Evolutionary conservation across 2,888 invertebrate species (phyloP).

Genomic region (Plebejus anna): DNA sequence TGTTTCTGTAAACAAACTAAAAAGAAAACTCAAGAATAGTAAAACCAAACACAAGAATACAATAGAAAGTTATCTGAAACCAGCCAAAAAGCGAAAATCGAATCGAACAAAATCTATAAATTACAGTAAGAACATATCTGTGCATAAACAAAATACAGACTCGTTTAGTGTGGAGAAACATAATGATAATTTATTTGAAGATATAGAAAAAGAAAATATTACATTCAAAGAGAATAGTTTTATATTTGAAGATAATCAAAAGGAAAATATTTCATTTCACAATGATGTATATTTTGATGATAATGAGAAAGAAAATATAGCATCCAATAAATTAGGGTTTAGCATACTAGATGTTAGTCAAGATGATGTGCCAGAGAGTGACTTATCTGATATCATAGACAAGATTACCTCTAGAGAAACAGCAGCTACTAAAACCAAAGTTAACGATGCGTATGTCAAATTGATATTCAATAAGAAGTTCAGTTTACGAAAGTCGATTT

Average conservation of each 20-base stretch:
- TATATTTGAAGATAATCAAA: not conserved
- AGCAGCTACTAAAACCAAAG: slow-evolving; percentile 52
- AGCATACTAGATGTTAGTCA: slow-evolving; percentile 51
- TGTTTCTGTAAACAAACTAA: slow-evolving; percentile 61
- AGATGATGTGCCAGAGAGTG: slow-evolving; percentile 48
- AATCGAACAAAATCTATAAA: slow-evolving; percentile 45
- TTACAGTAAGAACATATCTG: slow-evolving; percentile 50
- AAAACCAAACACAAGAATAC: slow-evolving; percentile 59
- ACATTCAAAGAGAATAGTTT: not conserved
- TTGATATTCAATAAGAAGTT: slow-evolving; percentile 52
- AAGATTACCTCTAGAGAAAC: slow-evolving; percentile 57
- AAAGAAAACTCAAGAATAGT: slow-evolving; percentile 59
- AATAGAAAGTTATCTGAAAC: slow-evolving; percentile 61
- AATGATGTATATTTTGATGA: not conserved
- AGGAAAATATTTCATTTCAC: not conserved
- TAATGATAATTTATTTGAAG: slow-evolving; percentile 35
- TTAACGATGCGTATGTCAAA: slow-evolving; percentile 59
- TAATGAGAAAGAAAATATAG: not conserved
- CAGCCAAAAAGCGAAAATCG: slow-evolving; percentile 54
- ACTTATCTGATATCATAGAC: slow-evolving; percentile 65
- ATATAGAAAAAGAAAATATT: not conserved
- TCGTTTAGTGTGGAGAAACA: slow-evolving; percentile 42
- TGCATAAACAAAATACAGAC: slow-evolving; percentile 34
- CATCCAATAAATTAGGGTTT: slow-evolving; percentile 35
- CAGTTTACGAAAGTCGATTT: slow-evolving; percentile 41